Base-by-base conservation (phyloP, 2,888 invertebrate species). In the Lithophane leautieri region DNA sequence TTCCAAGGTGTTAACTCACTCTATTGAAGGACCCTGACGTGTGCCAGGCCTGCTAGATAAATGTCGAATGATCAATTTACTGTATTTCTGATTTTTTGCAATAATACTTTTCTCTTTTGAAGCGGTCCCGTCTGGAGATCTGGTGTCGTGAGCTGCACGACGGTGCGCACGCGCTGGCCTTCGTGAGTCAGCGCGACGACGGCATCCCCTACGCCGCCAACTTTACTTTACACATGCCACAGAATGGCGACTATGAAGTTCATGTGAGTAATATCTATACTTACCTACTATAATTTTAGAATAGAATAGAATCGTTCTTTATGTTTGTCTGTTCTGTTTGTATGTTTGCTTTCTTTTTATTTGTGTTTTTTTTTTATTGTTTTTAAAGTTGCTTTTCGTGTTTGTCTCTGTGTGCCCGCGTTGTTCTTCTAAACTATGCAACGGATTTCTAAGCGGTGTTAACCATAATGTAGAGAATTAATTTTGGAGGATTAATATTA, bases 91-190 rank as follows among this genome's bases (percentile, higher is more conserved):
- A 34, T 28, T 56, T 61, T 0, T 44, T 60, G 4, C n/a, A 56
- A 47, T 50, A 44, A 0, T 7, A n/a, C n/a, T 14, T 56, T 25
- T 19, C 22, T 66, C 2, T 65, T 6, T 8, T 67, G 76, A 79
- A 93, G 92, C 88, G 89, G 66, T 84, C 89, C 4, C 84, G 88
- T 1, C 76, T 97, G 67, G 95, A 97, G 87, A 94, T 97, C 44
- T 97, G 97, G 97, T 96, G 93, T 4, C 95, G 97, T 63, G 97
- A 97, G 42, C 87, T 97, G 22, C 87, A 91, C 0, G 94, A 95
- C 58, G 96, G 94, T 1, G 96, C 97, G 0, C 95, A 93, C 82
- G 97, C 97, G 0, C 87, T 97, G n/a, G 97, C 97, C 0, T 95
- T 97, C 84, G 95, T 97, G 22, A 97, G 92, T 71, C 90, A 90